phyloP scores from a whole-genome alignment of 2,113 vertebrate species.

The Eulemur macaco region DNA sequence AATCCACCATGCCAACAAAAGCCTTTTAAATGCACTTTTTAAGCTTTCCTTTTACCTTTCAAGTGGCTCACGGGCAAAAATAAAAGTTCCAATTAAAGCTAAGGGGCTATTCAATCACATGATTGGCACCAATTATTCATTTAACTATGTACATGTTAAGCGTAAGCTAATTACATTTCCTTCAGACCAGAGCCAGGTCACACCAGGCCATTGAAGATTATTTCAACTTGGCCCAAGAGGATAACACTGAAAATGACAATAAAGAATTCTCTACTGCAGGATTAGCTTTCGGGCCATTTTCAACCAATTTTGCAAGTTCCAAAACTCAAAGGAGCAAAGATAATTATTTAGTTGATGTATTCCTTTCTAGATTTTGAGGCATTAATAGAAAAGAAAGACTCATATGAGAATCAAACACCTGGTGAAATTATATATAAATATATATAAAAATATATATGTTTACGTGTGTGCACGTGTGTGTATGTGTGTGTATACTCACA shows the following conservation, averaged over 20 bases:
- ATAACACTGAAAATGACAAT: not conserved
- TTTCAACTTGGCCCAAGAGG: constrained; percentile 4
- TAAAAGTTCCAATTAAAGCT: constrained; percentile 54
- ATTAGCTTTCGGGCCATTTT: not conserved
- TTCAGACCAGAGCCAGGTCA: constrained; percentile 57
- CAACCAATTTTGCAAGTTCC: not conserved
- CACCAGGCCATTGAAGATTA: constrained; percentile 43
- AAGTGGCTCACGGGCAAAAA: constrained; percentile 66
- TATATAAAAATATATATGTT: not conserved
- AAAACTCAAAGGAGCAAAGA: constrained; percentile 21
- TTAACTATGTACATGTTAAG: constrained; percentile 45
- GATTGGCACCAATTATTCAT: constrained; percentile 49
- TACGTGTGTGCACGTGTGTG: not conserved
- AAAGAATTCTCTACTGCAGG: not conserved
- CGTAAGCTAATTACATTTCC: constrained; percentile 47
- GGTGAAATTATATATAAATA: not conserved
- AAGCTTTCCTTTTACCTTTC: constrained; percentile 58
- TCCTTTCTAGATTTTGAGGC: not conserved
- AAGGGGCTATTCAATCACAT: constrained; percentile 29
- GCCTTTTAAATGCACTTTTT: not conserved
- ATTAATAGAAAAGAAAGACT: not conserved
- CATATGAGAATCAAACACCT: not conserved
- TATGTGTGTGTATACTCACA: not conserved
- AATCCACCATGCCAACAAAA: not conserved
- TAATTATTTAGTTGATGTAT: not conserved